Evolutionary conservation across 2,797 vertebrate species (phyloP).

Genomic region (Myiothlypis coronata): DNA sequence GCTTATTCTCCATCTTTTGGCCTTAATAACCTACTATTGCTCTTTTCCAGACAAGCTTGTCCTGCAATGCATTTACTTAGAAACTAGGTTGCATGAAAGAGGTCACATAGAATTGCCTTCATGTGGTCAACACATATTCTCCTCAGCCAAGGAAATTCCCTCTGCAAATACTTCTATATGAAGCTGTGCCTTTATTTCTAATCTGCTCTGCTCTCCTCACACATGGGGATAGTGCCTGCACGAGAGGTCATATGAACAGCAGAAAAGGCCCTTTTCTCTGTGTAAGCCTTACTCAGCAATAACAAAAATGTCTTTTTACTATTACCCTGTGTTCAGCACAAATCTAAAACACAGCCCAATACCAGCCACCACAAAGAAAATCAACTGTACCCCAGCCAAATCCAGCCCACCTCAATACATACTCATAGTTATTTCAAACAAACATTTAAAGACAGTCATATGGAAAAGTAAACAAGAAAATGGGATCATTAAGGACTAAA

Average conservation of each 20-base stretch:
- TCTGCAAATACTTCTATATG: not conserved
- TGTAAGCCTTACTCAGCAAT: not conserved
- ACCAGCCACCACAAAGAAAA: not conserved
- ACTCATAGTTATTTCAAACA: not conserved
- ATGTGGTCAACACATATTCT: not conserved
- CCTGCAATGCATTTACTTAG: not conserved
- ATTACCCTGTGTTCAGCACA: not conserved
- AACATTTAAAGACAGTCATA: not conserved
- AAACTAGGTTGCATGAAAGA: not conserved
- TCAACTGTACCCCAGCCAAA: not conserved
- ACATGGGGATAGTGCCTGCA: not conserved
- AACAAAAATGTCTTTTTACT: not conserved
- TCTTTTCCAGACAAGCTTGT: not conserved
- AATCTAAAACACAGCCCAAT: not conserved
- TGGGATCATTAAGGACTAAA: not conserved
- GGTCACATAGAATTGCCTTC: not conserved
- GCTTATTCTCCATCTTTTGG: not conserved
- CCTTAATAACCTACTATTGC: not conserved
- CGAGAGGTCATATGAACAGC: not conserved
- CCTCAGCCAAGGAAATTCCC: not conserved
- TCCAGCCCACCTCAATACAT: not conserved
- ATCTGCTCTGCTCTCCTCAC: not conserved
- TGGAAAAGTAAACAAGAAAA: not conserved
- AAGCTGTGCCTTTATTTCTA: not conserved
- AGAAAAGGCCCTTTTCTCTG: not conserved